Conservation (phyloP, 2,888 invertebrate genomes). For the Nomada ruficornis region DNA sequence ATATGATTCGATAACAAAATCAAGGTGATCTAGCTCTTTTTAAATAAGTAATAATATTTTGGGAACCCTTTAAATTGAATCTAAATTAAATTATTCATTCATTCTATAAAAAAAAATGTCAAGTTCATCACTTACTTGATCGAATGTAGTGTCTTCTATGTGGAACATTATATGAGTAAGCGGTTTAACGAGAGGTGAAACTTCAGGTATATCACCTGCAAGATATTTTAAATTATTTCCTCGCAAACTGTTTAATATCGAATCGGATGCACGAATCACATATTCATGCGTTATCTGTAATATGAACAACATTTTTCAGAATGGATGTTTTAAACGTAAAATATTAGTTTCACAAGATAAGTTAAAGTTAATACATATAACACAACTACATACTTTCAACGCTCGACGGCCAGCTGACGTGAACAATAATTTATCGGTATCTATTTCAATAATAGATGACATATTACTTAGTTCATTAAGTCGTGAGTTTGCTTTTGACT, state of each 20-base stretch:
- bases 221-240: slow-evolving; percentile 69
- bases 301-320: not conserved
- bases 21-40: no score
- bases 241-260: slow-evolving; percentile 86
- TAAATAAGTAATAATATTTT: no score
- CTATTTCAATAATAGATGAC: slow-evolving; percentile 77
- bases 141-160: slow-evolving; percentile 90
- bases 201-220: slow-evolving; percentile 59
- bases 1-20: no score
- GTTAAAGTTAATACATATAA: not conserved
- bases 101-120: not conserved
- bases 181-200: slow-evolving; percentile 79
- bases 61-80: no score
- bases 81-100: not conserved
- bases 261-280: slow-evolving; percentile 88
- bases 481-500: slow-evolving; percentile 8
- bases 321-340: not conserved
- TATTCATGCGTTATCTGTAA: slow-evolving; percentile 89
- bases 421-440: slow-evolving; percentile 81
- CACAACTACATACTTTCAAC: slow-evolving; percentile 25
- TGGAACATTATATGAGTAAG: slow-evolving; percentile 92
- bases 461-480: slow-evolving; percentile 67
- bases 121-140: slow-evolving; percentile 86
- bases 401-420: slow-evolving; percentile 76
- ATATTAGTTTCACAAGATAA: not conserved